Evolutionary conservation across 2,888 invertebrate species (phyloP).

Genomic region (Xiphydria camelus): DNA sequence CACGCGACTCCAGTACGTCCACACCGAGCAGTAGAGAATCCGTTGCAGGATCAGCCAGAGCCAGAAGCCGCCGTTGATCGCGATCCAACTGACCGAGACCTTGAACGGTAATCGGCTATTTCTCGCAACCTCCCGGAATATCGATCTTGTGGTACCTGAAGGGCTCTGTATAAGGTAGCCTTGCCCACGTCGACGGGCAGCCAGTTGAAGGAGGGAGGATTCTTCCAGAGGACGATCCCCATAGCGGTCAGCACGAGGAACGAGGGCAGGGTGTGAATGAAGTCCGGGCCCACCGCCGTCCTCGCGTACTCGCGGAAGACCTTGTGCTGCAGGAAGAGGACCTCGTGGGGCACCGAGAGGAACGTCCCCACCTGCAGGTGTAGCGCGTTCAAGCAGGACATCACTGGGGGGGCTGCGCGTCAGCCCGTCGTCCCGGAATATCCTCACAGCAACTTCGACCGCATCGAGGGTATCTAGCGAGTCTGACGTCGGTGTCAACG

Average conservation of each 20-base stretch:
- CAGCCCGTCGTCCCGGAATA: slow-evolving; percentile 2
- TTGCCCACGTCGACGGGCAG: slow-evolving; percentile 14
- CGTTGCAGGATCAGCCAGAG: slow-evolving; percentile 47
- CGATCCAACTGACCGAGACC: slow-evolving; percentile 41
- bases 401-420: slow-evolving; percentile 22
- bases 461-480: too few species aligned
- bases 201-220: slow-evolving; percentile 33
- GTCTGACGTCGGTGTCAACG: too few species aligned
- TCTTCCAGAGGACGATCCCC: slow-evolving; percentile 37
- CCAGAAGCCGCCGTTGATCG: slow-evolving; percentile 41
- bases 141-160: slow-evolving; percentile 36
- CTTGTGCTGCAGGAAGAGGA: slow-evolving; percentile 41
- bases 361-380: slow-evolving; percentile 40
- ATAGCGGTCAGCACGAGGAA: slow-evolving; percentile 40
- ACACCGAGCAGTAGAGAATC: slow-evolving; percentile 46
- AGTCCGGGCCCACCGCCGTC: slow-evolving; percentile 47
- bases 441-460: too few species aligned
- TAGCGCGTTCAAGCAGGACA: slow-evolving; percentile 44
- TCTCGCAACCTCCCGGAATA: too few species aligned
- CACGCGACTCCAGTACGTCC: slow-evolving; percentile 47
- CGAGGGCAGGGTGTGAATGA: slow-evolving; percentile 49
- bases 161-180: slow-evolving; percentile 20
- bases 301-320: slow-evolving; percentile 48
- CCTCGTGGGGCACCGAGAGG: slow-evolving; percentile 40
- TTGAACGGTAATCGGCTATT: slow-evolving; percentile 26